Evolutionary conservation across 2,113 vertebrate genomes (phyloP), one percentile per base, ranked within the genome.

Genomic region (Seriola aureovittata): DNA sequence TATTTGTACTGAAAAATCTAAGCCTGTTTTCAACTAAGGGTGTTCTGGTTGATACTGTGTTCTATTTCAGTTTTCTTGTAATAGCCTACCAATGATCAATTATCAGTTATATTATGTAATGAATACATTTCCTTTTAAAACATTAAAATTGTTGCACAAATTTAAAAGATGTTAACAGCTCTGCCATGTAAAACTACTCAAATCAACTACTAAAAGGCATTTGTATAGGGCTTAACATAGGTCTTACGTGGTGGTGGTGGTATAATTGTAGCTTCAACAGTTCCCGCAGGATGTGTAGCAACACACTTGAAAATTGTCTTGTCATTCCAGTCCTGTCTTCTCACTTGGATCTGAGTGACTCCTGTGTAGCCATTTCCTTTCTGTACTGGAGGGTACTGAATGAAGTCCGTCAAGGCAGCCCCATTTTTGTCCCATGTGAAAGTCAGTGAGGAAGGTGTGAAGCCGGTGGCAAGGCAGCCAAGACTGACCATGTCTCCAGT

Each of bases 381-480:
- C 23, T 48, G 48, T 0, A 91, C 50, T 0, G 82, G 0, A 0
- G 93, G 93, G 74, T 92, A 96, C n/a, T 69, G 78, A 46, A 78
- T 63, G 69, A 81, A 8, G 12, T 74, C 34, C 0, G 0, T 11
- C 77, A 73, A 8, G 42, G 74, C 4, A 0, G 0, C 0, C 0
- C 1, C 3, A 8, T 0, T 73, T 59, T 90, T 14, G 0, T 0
- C 79, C 96, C 96, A 97, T 5, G 83, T 48, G 83, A 95, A 95
- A 59, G 68, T 82, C 78, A 96, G 1, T 0, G 74, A 0, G 1
- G 44, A 23, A 2, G 96, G 96, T 14, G 93, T 44, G 85, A 95
- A 96, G 84, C 91, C 91, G 11, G 63, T 93, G 69, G 96, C 96
- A 16, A 96, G 66, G 67, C 96, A 96, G 63, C 94, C 96, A n/a